Base-by-base conservation (phyloP, 2,797 vertebrate species). In the Otus scops region DNA sequence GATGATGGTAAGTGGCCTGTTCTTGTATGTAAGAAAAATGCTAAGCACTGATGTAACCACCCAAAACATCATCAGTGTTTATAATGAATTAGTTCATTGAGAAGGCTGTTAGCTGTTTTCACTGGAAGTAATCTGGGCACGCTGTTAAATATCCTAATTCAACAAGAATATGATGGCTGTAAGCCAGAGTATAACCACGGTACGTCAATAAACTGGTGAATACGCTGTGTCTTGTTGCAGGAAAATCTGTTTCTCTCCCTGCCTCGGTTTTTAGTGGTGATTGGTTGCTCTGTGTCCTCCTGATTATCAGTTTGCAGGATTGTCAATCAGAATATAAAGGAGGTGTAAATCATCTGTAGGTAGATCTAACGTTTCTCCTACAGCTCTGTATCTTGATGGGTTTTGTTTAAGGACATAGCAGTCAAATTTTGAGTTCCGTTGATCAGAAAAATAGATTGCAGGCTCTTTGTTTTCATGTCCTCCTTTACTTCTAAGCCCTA, bases 1-100 rank as follows among this genome's bases (percentile, higher is more conserved):
- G 98, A 98, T 43, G 99, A 98, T 32, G 98, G 98, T 98, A 95
- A 96, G 97, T 95, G 30, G 2, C 3, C 0, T 43, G 7, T 68
- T 59, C 17, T 27, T 36, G 13, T 34, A 17, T 1, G 0, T 65
- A 18, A 41, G 15, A 41, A 50, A 84, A 68, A 80, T 13, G 54
- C 45, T 32, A 64, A 54, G 34, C 54, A 4, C 10, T 47, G 10
- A 12, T 10, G 27, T 28, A 28, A 36, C 23, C 19, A 76, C 84
- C 9, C 24, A 92, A 56, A 68, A 48, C 45, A 15, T 36, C 27
- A 27, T 38, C 20, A 14, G 18, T 27, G 5, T 20, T 15, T 51
- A 30, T 48, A 18, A 5, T n/a, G 7, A 43, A 15, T 50, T 34
- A 41, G 9, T 51, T 84, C 5, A 23, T 16, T 56, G 32, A 45